Evolutionary conservation across 1,140 invertebrate species (phyloP), one percentile per base, ranked within the genome.

Genomic region (Drosophila persimilis): DNA sequence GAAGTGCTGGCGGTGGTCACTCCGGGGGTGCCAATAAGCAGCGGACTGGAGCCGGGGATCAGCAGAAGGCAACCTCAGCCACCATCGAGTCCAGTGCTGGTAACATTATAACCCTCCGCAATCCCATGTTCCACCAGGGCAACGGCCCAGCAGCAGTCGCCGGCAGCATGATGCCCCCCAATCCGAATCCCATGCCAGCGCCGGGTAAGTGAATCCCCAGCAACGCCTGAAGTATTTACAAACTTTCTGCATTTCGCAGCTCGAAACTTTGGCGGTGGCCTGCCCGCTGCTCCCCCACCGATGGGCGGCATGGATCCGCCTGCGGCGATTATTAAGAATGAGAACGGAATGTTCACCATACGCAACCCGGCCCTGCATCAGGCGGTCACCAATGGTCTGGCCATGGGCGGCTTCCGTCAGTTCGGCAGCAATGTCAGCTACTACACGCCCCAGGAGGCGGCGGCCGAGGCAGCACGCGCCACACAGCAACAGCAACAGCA

Each of bases 291-390:
- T 0, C 62, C 83, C 35, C 65, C 85, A 15, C 46, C 81, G 13
- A 73, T 91, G 60, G 58, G 35, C 4, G 35, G 79, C 8, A 81
- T 91, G 69, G 90, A 92, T 71, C 89, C 90, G 64, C 86, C 92
- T 0, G 94, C 94, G 2, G 94, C 94, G 0, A 95, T 95, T 62
- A 95, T 95, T 77, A 95, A 94, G 74, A 94, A 94, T 47, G 94
- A 95, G 69, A 95, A 95, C 75, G 94, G 94, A 9, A 96, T 96
- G 95, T 96, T 96, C 43, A 96, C 96, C 0, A 97, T 96, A 39
- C 92, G 96, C 13, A 96, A 95, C 92, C 95, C 95, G 0, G 90
- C 89, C 9, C 50, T 91, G 46, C 91, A 91, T 59, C 90, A 90
- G 54, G 91, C 90, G 2, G 90, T 91, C 7, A 88, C 90, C 15